Base-by-base conservation (phyloP, 2,888 invertebrate species). In the Drosophila mayaguana region DNA sequence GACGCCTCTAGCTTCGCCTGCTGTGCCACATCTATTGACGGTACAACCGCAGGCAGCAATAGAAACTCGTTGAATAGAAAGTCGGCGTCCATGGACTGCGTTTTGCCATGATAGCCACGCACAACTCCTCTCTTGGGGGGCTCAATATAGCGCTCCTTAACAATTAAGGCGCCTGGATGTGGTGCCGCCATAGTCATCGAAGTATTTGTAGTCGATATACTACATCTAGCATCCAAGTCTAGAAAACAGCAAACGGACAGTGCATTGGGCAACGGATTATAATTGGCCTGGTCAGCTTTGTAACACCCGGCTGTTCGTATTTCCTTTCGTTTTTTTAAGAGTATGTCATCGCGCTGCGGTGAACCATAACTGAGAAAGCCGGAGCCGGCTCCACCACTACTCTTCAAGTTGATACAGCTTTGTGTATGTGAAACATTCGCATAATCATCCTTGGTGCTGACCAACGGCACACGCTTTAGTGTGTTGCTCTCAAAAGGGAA, bases 61-160 rank as follows among this genome's bases (percentile, higher is more conserved):
- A 92, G 71, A 68, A 91, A 92, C 70, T 92, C 92, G 56, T 92
- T 91, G 46, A 88, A 91, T 20, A 92, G 73, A 70, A 92, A 90
- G 55, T 92, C 92, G 0, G 91, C 89, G 65, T 92, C 92, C 91
- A 92, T 92, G 28, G 91, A 92, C 63, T 92, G 92, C 0, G 93
- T 92, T 69, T 93, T 92, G 46, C 83, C 90, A 38, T 92, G 91
- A 73, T 92, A 92, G 63, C 88, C 94, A 72, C 93, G 93, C 1
- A 94, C 93, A 56, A 94, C 91, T 55, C 86, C 65, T 32, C 94
- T 92, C 69, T 93, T 93, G 2, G 94, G 93, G 4, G 94, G 93
- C 80, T 94, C 94, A 38, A 94, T 94, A 76, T 92, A 94, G 62
- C 91, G 92, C 86, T 94, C 94, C 87, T 93, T 94, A 2, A 94